Evolutionary conservation across 1,140 invertebrate genomes (phyloP).

Genomic region (Calliphora vicina): DNA sequence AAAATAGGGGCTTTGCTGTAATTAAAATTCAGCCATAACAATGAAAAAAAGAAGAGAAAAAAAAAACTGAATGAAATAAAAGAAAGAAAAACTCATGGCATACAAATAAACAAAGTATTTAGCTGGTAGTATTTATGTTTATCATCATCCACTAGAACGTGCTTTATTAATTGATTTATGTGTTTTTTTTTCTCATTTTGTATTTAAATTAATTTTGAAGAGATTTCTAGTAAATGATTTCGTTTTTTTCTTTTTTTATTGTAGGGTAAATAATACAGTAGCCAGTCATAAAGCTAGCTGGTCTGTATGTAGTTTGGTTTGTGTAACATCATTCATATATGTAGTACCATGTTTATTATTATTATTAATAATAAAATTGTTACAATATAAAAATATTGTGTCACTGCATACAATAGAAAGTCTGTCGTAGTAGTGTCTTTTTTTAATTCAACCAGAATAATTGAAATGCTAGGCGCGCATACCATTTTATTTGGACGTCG

Average conservation of each 20-base stretch:
- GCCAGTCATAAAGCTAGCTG: too few species aligned
- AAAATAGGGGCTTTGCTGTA: too few species aligned
- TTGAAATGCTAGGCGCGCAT: slow-evolving; percentile 38
- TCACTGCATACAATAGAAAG: neutral
- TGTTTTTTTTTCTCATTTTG: neutral
- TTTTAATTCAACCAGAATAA: neutral
- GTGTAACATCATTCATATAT: too few species aligned
- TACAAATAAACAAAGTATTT: too few species aligned
- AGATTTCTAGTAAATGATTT: neutral
- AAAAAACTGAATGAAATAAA: too few species aligned
- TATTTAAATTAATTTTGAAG: neutral
- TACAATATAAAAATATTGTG: neutral
- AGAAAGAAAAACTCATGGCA: too few species aligned
- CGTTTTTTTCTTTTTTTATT: neutral
- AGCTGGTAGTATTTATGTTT: too few species aligned
- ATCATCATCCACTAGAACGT: too few species aligned
- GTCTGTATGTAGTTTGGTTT: too few species aligned
- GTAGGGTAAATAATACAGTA: neutral
- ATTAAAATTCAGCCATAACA: too few species aligned
- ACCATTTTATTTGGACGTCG: neutral
- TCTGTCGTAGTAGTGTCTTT: neutral
- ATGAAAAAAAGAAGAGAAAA: too few species aligned
- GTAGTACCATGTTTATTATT: neutral
- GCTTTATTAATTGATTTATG: too few species aligned
- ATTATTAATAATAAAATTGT: neutral